Percentiles rank a stretch among this genome's conserved stretches.
Conservation (phyloP, 2,797 vertebrate genomes). For the Microtus californicus region DNA sequence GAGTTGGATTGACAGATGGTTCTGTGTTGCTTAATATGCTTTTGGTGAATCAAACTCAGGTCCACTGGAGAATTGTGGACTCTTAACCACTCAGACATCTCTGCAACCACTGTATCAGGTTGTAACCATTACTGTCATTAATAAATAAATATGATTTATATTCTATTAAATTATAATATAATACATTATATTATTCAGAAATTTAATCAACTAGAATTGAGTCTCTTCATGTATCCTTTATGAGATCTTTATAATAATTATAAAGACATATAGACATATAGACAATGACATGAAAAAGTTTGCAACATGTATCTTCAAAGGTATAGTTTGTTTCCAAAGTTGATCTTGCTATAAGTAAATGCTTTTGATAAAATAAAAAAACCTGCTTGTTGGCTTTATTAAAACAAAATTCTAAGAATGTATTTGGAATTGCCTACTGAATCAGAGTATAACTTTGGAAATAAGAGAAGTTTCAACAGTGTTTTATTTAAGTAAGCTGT, state of each 20-base stretch:
- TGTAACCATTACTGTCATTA: background rate
- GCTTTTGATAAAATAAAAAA: background rate
- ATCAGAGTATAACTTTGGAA: background rate
- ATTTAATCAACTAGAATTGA: background rate
- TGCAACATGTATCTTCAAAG: background rate
- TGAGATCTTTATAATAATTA: background rate
- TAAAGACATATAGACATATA: too few species aligned
- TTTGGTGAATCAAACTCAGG: background rate
- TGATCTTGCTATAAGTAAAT: background rate
- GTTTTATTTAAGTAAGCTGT: background rate
- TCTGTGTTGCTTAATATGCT: background rate
- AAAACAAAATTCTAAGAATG: conserved; percentile 30
- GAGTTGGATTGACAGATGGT: background rate
- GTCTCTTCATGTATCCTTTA: background rate
- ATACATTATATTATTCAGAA: background rate
- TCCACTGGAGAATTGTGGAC: background rate
- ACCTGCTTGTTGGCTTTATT: background rate
- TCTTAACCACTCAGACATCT: background rate
- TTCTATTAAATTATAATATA: too few species aligned
- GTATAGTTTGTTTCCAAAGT: background rate
- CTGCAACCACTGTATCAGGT: background rate
- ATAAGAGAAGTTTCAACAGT: conserved; percentile 21
- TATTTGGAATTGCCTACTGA: background rate
- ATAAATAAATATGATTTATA: background rate
- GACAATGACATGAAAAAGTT: background rate